Conservation (phyloP, 2,113 vertebrate species). For the Dicentrarchus labrax region DNA sequence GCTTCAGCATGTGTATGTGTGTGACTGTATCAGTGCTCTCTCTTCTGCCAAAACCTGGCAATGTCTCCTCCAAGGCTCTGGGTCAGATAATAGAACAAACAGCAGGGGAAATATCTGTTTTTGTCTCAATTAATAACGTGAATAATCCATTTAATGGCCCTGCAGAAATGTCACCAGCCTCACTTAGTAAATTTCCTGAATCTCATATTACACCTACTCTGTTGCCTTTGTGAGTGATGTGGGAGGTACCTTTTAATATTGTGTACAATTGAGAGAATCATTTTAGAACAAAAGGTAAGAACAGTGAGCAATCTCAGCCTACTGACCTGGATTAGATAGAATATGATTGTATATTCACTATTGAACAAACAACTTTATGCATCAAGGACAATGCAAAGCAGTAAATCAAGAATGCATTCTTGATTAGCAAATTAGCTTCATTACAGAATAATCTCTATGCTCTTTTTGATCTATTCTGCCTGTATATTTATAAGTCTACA, state of each 20-base stretch:
- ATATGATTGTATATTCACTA: conserved; percentile 63
- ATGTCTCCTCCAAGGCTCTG: neutral
- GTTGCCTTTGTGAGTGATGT: conserved; percentile 26
- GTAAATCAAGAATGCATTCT: conserved; percentile 41
- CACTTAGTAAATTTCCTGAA: neutral
- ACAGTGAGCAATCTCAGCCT: conserved; percentile 51
- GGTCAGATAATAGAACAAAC: conserved; percentile 40
- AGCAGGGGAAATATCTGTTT: neutral
- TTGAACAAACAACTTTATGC: conserved; percentile 37
- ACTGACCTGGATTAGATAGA: conserved; percentile 70
- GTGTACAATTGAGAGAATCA: conserved; percentile 19
- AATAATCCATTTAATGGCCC: neutral
- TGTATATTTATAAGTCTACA: conserved; percentile 62
- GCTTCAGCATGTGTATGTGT: conserved; percentile 13
- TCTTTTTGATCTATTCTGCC: conserved; percentile 69
- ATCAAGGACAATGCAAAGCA: conserved; percentile 56
- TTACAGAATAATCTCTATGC: conserved; percentile 55
- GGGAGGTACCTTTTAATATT: conserved; percentile 26
- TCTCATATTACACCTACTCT: conserved; percentile 12
- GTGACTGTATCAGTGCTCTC: conserved; percentile 17
- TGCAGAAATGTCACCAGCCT: conserved; percentile 31
- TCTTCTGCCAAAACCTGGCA: conserved; percentile 23
- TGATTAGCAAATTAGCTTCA: conserved; percentile 70
- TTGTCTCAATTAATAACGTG: conserved; percentile 1
- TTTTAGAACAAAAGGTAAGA: conserved; percentile 37